Percentiles rank a stretch among this genome's conserved stretches.
Evolutionary conservation across 2,113 vertebrate species (phyloP).

Genomic region (Tetraodon nigroviridis): DNA sequence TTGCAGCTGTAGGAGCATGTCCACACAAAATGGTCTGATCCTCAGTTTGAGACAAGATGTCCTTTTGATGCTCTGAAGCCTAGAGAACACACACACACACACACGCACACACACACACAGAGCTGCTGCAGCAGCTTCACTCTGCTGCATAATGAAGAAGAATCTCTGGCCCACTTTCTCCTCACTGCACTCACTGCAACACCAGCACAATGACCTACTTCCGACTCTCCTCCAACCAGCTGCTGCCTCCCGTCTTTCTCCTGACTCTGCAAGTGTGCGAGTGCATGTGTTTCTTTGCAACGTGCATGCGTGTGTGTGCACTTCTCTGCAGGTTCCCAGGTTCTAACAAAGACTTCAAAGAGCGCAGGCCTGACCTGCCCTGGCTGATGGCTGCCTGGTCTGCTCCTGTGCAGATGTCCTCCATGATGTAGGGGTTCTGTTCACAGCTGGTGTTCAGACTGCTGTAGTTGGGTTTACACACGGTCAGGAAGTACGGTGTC

Average conservation of each 20-base stretch:
- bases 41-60: too few relatives aligned
- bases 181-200: conserved; percentile 7
- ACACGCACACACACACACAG: background rate
- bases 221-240: conserved; percentile 15
- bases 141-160: conserved; percentile 21
- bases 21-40: too few relatives aligned
- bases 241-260: background rate
- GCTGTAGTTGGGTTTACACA: conserved; percentile 97
- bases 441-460: conserved; percentile 90
- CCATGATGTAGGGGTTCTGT: conserved; percentile 90
- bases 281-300: background rate
- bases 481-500: conserved; percentile 93
- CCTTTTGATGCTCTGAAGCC: too few relatives aligned
- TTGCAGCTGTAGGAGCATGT: too few relatives aligned
- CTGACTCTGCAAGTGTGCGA: conserved; percentile 3
- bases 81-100: background rate
- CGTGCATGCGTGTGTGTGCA: background rate
- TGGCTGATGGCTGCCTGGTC: conserved; percentile 86
- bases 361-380: conserved; percentile 80
- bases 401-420: conserved; percentile 92
- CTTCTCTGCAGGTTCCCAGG: background rate
- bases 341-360: background rate
- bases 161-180: conserved; percentile 40
- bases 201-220: conserved; percentile 53
- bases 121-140: conserved; percentile 4